These are phyloP conservation scores for Empidonax alnorum DNA, from an alignment of 2,113 vertebrate species.

Conservation along the genomic window DNA sequence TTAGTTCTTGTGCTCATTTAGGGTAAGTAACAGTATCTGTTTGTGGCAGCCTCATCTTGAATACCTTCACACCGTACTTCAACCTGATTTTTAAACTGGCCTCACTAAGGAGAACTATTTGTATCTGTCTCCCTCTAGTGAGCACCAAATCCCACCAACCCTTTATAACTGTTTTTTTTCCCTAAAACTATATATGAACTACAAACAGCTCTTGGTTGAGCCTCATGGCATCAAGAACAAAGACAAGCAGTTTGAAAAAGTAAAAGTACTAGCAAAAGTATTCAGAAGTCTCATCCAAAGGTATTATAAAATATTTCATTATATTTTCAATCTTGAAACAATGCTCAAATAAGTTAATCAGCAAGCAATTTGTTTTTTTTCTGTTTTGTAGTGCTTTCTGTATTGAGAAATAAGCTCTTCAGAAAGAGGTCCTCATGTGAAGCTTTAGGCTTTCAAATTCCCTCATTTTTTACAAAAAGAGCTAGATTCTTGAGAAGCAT, in stretches of 20 bases:
- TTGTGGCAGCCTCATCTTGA: conserved; percentile 9
- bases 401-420: neutral
- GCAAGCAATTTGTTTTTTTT: neutral
- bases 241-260: neutral
- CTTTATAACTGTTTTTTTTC: neutral
- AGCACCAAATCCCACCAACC: conserved; percentile 36
- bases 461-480: neutral
- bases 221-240: neutral
- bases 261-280: neutral
- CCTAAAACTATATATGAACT: neutral
- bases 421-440: neutral
- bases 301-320: neutral
- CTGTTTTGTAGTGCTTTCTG: neutral
- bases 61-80: neutral
- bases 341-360: neutral
- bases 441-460: neutral
- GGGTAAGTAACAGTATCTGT: neutral
- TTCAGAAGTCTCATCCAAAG: neutral
- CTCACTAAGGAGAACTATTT: conserved; percentile 68
- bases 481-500: neutral
- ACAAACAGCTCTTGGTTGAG: neutral
- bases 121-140: conserved; percentile 85
- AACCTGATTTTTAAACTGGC: conserved; percentile 53
- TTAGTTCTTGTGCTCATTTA: neutral
- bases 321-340: neutral